Base-by-base conservation (phyloP, 2,888 invertebrate genomes). In the Apamea monoglypha region DNA sequence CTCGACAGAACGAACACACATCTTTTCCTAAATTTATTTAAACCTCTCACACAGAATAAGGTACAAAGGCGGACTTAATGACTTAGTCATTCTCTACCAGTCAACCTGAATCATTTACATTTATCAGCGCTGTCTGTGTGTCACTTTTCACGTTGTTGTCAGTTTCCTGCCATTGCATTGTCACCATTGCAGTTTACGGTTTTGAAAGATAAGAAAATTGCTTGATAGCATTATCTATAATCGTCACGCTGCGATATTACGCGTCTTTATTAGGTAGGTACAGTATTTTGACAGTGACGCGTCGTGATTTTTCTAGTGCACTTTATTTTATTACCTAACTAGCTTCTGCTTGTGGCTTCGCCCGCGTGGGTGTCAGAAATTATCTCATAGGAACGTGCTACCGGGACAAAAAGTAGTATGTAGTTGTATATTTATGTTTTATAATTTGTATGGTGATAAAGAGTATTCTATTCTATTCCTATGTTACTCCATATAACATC, bases 201-300 rank as follows among this genome's bases (percentile, higher is more conserved):
- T 85, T 86, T 87, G 85, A 79, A 83, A 78, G 89, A 90, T 90
- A 88, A 87, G 68, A 76, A 81, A 87, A 85, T 84, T 84, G 74
- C 67, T 8, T 25, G 83, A 78, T 84, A 78, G 40, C 74, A 61
- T 21, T 74, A 86, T 86, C 78, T 36, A 29, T 36, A 12, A 70
- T 40, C 53, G 53, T 72, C 68, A 85, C 29, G 16, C 29, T 61
- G 21, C 25, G 70, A 32, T 63, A 81, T 21, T 61, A 40, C 25
- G 21, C 56, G 14, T 56, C 21, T 64, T 5, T 14, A 16, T n/a
- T 63, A 67, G 29, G 36, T 29, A 25, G 12, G 25, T 50, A 8
- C 18, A 25, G 29, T 29, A 66, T 81, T 81, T 81, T 59, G 6
- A 73, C 32, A 50, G 32, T 32, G 82, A 69, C 7, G n/a, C 29